Evolutionary conservation across 2,797 vertebrate genomes (phyloP).

Genomic region (Diglossa cyanea): DNA sequence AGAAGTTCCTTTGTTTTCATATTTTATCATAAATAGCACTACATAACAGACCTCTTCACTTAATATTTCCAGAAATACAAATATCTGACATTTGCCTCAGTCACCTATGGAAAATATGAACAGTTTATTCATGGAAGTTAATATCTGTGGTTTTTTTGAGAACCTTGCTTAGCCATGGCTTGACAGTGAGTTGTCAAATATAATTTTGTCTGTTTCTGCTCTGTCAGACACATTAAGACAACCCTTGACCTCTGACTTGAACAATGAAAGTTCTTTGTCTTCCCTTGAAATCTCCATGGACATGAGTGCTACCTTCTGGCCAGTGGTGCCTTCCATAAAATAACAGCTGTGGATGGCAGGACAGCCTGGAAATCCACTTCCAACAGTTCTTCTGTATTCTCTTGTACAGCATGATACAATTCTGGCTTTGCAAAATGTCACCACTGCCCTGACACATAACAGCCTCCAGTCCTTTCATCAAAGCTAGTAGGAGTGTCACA

Average conservation of each 20-base stretch:
- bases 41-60: background rate
- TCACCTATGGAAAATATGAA: background rate
- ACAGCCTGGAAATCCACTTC: background rate
- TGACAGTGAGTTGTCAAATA: background rate
- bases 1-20: background rate
- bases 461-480: background rate
- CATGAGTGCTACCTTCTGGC: background rate
- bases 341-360: background rate
- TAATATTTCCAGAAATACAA: background rate
- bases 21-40: background rate
- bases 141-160: background rate
- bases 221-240: background rate
- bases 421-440: background rate
- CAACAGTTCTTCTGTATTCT: background rate
- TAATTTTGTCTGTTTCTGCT: background rate
- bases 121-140: background rate
- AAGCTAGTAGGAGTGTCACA: background rate
- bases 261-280: background rate
- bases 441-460: accelerated
- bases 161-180: background rate
- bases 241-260: background rate
- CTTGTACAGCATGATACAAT: background rate
- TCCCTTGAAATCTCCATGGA: background rate
- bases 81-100: background rate
- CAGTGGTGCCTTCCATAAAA: background rate